Base-by-base conservation (phyloP, 2,797 vertebrate species). In the Onychomys torridus region DNA sequence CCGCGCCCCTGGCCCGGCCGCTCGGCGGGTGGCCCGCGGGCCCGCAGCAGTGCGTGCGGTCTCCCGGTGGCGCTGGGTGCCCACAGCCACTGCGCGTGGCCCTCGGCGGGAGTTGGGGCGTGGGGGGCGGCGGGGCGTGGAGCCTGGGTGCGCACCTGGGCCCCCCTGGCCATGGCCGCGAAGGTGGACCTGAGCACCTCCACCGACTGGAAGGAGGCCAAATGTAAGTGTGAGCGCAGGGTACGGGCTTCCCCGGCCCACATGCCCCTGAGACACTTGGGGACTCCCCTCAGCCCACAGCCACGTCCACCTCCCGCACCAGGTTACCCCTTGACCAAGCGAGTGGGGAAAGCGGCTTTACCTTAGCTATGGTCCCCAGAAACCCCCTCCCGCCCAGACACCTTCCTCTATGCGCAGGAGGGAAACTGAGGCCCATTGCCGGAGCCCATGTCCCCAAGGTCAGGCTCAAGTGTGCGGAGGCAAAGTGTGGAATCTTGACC, bases 151-250 rank as follows among this genome's bases (percentile, higher is more conserved):
- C 97, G 97, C 93, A 97, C 95, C 96, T 98, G 98, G 98, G 97
- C 95, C 29, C 93, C 88, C 9, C 96, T 97, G 89, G 94, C 97
- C 94, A 98, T 98, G 98, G 98, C 98, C 49, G 96, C 98, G 94
- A 98, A 98, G 96, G 97, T 98, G 97, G 98, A 98, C 95, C 96
- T 98, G 93, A 97, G 59, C 93, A 98, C 98, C 46, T 97, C 97
- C 98, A 98, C 98, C 76, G 98, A 98, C 97, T 98, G 98, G 98
- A 98, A 98, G 93, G 98, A 98, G 97, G 98, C 98, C 37, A 98
- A 98, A 98, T 98, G 98, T 98, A 98, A 98, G 98, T 98, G 82
- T 82, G 46, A 81, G 95, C 21, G 19, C 55, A 57, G 87, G 82
- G 65, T 88, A 63, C 90, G 89, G 95, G 94, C 75, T 93, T 91